These are phyloP conservation scores for Oreochromis spilurus DNA, from an alignment of 2,113 vertebrate species.

Conservation along the genomic window DNA sequence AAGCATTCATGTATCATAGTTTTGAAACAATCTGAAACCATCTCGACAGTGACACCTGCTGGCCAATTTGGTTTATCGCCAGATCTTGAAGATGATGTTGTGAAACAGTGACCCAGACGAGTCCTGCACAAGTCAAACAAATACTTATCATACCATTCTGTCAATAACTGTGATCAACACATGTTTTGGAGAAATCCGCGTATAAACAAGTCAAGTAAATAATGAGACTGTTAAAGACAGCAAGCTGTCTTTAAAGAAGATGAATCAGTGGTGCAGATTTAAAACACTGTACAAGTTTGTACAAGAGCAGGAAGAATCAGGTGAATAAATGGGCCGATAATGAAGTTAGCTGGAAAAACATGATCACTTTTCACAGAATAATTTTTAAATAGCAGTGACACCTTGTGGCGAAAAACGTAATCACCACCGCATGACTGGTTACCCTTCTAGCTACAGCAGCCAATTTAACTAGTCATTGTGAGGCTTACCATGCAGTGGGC, in stretches of 20 bases:
- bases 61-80: background rate
- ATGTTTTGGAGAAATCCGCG: background rate
- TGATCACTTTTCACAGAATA: background rate
- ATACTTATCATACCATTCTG: background rate
- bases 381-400: background rate
- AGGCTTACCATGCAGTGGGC: background rate
- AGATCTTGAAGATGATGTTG: background rate
- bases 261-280: background rate
- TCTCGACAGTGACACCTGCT: background rate
- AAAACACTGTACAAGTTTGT: background rate
- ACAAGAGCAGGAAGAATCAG: background rate
- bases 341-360: background rate
- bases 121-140: background rate
- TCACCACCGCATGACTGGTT: background rate
- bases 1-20: too few species aligned
- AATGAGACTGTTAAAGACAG: background rate
- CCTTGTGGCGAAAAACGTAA: background rate
- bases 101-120: background rate
- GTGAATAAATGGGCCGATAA: rapidly evolving
- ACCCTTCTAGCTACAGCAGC: background rate
- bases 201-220: background rate
- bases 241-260: background rate
- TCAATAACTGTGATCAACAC: background rate
- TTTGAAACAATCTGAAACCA: too few species aligned
- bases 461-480: background rate